Percentiles rank a stretch among this genome's conserved stretches.
phyloP scores from a whole-genome alignment of 2,888 invertebrate genomes.

The Plusia festucae region DNA sequence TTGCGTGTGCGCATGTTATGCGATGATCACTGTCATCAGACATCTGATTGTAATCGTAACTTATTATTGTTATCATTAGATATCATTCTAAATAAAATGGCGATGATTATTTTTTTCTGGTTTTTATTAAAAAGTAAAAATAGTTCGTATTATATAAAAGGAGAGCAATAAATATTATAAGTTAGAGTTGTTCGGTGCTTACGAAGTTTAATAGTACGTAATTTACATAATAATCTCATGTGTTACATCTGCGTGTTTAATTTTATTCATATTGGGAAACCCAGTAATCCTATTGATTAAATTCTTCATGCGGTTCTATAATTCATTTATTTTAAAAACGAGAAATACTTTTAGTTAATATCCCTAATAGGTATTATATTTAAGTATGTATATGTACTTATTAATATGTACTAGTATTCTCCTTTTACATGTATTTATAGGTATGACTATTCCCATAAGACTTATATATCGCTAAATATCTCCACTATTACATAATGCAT shows the following conservation, averaged over 20 bases:
- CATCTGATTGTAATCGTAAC: constrained; percentile 13
- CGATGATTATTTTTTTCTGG: not conserved
- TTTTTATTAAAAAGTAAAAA: not conserved
- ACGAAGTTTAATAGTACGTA: not conserved
- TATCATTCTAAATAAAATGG: constrained; percentile 13
- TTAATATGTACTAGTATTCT: no score
- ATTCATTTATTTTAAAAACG: not conserved
- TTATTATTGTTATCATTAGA: constrained; percentile 39
- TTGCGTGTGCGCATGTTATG: constrained; percentile 35
- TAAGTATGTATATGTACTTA: no score
- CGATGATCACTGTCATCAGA: constrained; percentile 10
- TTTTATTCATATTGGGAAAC: constrained; percentile 10
- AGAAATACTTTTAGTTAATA: no score
- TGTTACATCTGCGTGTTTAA: not conserved
- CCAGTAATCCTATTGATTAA: not conserved
- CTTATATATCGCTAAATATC: no score
- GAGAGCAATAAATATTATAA: not conserved
- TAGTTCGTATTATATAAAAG: not conserved
- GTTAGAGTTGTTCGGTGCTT: not conserved
- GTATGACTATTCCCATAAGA: no score
- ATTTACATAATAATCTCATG: not conserved
- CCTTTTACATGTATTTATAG: no score
- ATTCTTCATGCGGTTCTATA: not conserved
- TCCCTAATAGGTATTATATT: no score
- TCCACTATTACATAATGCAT: no score